A percentile compares a stretch with the other conserved stretches of the same genome.
phyloP scores from a whole-genome alignment of 1,140 invertebrate species.

The Octopus bimaculoides region DNA sequence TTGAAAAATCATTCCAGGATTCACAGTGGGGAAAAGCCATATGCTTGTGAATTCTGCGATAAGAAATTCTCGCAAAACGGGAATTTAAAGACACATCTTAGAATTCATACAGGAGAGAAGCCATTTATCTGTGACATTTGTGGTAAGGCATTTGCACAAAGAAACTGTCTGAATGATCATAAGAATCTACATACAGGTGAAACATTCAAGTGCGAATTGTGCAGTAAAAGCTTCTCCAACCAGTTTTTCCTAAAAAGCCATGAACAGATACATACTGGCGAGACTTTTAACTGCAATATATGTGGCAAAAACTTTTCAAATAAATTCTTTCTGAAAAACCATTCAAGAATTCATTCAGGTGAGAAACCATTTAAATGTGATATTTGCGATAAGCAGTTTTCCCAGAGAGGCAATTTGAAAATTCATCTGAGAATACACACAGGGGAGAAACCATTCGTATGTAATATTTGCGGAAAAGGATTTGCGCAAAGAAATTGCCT shows the following conservation, averaged over 20 bases:
- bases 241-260: slow-evolving; percentile 60
- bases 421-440: slow-evolving; percentile 22
- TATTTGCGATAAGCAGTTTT: slow-evolving; percentile 22
- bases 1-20: slow-evolving; percentile 9
- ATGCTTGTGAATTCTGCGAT: slow-evolving; percentile 33
- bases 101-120: slow-evolving; percentile 30
- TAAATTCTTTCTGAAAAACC: slow-evolving; percentile 3
- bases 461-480: slow-evolving; percentile 22
- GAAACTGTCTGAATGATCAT: slow-evolving; percentile 18
- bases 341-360: not conserved
- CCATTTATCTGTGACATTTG: slow-evolving; percentile 28
- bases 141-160: slow-evolving; percentile 24
- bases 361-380: slow-evolving; percentile 17
- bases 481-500: slow-evolving; percentile 21
- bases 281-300: slow-evolving; percentile 50
- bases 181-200: slow-evolving; percentile 29
- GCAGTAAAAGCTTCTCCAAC: slow-evolving; percentile 24
- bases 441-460: slow-evolving; percentile 24
- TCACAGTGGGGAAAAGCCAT: slow-evolving; percentile 16
- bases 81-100: slow-evolving; percentile 29
- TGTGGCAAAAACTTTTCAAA: not conserved
- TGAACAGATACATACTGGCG: slow-evolving; percentile 93
- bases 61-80: not conserved
- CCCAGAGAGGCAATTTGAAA: slow-evolving; percentile 20
- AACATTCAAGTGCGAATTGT: not conserved